Base-by-base conservation (phyloP, 2,113 vertebrate genomes). In the Alectura lathami region DNA sequence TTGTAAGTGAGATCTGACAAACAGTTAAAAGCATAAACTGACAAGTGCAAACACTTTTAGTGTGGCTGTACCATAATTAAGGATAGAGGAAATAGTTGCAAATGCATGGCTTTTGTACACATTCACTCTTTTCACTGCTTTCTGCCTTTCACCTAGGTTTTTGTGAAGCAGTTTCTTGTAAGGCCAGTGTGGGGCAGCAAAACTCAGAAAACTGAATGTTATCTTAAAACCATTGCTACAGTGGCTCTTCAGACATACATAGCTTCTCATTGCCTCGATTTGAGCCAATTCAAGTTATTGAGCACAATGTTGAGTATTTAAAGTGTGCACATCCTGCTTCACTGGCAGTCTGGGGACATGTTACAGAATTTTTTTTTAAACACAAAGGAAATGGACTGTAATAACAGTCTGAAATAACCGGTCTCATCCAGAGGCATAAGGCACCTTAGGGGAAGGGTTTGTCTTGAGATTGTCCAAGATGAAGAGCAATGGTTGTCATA, bases 141-240 rank as follows among this genome's bases (percentile, higher is more conserved):
- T 56, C 54, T 57, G 17, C 17, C 6, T 51, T 91, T 59, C 34
- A 53, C 21, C 36, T 40, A 54, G 24, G 47, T 81, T 82, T 67
- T 72, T 87, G 26, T 42, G n/a, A 42, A 69, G 86, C 14, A 86
- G 54, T 94, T 93, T 82, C 66, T 73, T 42, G 5, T 54, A 84
- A 85, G 56, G 38, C 77, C 81, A 76, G 78, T 20, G 62, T 45
- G 83, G 81, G 91, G 87, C 89, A 95, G 93, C 86, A 95, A 75
- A 96, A 83, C 62, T 91, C 86, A 89, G 77, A 78, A 87, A 83
- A 92, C 11, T 84, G 67, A 29, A 6, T 45, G 12, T 8, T 75
- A 12, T 64, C 12, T 8, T 32, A 53, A 84, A 84, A 62, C 8
- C 26, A 23, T 5, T 9, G 29, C 21, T 66, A 3, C 14, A 56